Base-by-base conservation (phyloP, 2,888 invertebrate genomes). In the Gandaritis pyraliata region DNA sequence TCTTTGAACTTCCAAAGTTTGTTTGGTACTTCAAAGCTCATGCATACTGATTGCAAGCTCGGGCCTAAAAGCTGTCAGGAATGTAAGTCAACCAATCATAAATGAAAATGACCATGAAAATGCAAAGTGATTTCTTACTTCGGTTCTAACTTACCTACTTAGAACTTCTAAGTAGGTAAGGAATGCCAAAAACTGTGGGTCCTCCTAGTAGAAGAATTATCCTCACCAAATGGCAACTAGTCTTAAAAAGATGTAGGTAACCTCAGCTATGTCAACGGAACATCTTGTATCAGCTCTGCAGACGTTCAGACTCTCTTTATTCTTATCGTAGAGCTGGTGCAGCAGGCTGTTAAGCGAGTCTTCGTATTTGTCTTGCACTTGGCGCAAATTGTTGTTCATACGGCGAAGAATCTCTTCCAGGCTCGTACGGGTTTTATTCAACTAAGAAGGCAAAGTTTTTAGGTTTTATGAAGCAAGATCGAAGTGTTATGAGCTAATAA, bases 241-340 rank as follows among this genome's bases (percentile, higher is more conserved):
- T 7, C 7, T 2, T 30, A 30, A 30, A 33, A 33, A 38, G n/a
- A 38, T n/a, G 5, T 11, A 43, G 16, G 10, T 10, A 13, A 87
- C 88, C 75, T 88, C 86, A 50, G 82, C 83, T 23, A 71, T 46
- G 8, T 82, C 82, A 0, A 60, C 13, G 0, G 81, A 77, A 3
- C 63, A 55, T 1, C 64, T 70, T 2, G 58, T 39, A 2, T 68
- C 52, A n/a, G 71, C 72, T 39, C 88, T 73, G 1, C 68, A 60
- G 8, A 83, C 66, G 1, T 33, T 11, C 11, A 84, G 39, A 1
- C 69, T 68, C 15, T 85, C 83, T 52, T 90, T 89, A 48, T 90
- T 86, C 61, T 77, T 83, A 7, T 88, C 85, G 58, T 89, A 90
- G 0, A 91, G 76, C 29, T 81, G 64, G 0, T 77, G 30, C 15